Base-by-base conservation (phyloP, 1,140 invertebrate genomes). In the Lasaia peninsularis region DNA sequence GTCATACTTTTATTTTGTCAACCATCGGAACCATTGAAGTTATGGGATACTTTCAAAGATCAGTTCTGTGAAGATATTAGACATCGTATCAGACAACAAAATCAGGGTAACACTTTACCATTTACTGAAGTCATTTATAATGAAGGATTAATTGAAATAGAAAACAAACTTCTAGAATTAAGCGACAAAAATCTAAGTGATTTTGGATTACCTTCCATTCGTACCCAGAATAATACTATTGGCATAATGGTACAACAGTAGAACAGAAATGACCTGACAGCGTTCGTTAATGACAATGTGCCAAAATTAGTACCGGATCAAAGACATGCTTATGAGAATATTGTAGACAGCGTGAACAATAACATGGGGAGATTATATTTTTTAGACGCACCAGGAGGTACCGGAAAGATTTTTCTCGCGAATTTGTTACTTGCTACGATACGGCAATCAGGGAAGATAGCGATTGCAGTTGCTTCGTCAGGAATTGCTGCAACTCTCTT, bases 1-100 rank as follows among this genome's bases (percentile, higher is more conserved):
- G 50, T 62, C 37, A 62, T 57, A 40, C 20, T 68, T 53, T 56
- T 64, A 62, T 68, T 64, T 60, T 65, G 62, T 65, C 59, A 59
- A 10, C 54, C 49, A 53, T 56, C 53, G 33, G 60, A 67, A 49
- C 57, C 64, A 18, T 40, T 40, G 14, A 40, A 16, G 14, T 40
- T 40, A 16, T 40, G 16, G 37, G 16, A 60, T 20, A 63, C 14
- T 50, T 62, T 64, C 14, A 60, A 60, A 58, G 49, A 55, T 32
- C 28, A 59, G 18, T 59, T 62, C 3, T 63, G 52, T 61, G 24
- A 67, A 55, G 65, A 67, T 37, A 60, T 60, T 32, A 62, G 54
- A 62, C 31, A 37, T 55, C 35, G 37, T 9, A 40, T 40, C 37
- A 35, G 34, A 66, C 56, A 62, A 28, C 56, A 59, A 59, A 50